phyloP scores from a whole-genome alignment of 2,888 invertebrate genomes.

The Carterocephalus palaemon region DNA sequence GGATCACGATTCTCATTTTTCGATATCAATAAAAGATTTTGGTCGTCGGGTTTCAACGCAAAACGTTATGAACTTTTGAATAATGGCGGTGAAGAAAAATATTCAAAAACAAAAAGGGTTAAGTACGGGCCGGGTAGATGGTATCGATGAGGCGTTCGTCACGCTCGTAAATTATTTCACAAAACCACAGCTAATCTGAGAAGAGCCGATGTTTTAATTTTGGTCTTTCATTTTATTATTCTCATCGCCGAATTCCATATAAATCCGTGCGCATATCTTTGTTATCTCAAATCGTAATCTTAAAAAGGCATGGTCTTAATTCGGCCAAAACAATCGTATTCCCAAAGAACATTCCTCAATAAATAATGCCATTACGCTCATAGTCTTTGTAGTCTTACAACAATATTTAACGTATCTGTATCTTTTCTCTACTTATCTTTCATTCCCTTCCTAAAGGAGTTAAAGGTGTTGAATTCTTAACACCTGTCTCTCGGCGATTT shows the following conservation, averaged over 20 bases:
- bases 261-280: conserved; percentile 56
- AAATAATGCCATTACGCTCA: conserved; percentile 52
- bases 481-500: conserved; percentile 76
- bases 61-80: conserved; percentile 74
- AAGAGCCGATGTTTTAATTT: conserved; percentile 74
- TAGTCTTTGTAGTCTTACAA: conserved; percentile 66
- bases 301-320: conserved; percentile 47
- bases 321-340: conserved; percentile 55
- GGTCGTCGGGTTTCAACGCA: conserved; percentile 60
- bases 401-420: conserved; percentile 56
- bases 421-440: conserved; percentile 70
- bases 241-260: conserved; percentile 55
- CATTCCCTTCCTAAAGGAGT: conserved; percentile 59
- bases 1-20: conserved; percentile 63
- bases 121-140: conserved; percentile 72
- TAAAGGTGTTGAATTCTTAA: conserved; percentile 76
- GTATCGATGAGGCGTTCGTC: conserved; percentile 75
- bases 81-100: conserved; percentile 69
- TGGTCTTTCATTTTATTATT: conserved; percentile 60
- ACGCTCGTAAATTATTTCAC: conserved; percentile 77
- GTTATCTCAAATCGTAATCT: conserved; percentile 55
- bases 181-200: conserved; percentile 74
- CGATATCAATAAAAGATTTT: conserved; percentile 70
- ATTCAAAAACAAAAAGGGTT: conserved; percentile 73
- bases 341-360: conserved; percentile 53